phyloP scores from a whole-genome alignment of 2,797 vertebrate genomes.

The Falco naumanni region DNA sequence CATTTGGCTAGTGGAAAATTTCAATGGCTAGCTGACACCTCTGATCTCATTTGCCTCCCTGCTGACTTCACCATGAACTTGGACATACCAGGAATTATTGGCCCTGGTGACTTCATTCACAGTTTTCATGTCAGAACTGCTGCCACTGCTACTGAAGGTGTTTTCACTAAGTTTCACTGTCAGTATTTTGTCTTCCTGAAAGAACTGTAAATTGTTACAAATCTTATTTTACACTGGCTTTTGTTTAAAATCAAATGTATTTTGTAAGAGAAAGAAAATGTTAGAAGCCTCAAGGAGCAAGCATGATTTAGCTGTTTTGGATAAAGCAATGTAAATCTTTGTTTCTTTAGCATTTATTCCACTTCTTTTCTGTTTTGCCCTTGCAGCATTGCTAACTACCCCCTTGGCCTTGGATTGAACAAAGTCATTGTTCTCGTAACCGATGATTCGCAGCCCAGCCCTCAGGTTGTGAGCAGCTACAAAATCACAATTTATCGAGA shows the following conservation, averaged over 20 bases:
- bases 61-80: not conserved
- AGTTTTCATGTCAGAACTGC: not conserved
- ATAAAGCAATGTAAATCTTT: not conserved
- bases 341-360: not conserved
- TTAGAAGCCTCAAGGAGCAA: not conserved
- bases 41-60: not conserved
- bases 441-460: slow-evolving; percentile 68
- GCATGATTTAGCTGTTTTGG: not conserved
- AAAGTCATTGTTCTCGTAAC: slow-evolving; percentile 85
- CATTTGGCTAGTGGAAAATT: not conserved
- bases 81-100: not conserved
- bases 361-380: not conserved
- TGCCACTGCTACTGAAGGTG: not conserved
- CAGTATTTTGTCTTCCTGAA: not conserved
- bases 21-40: not conserved
- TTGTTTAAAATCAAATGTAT: not conserved
- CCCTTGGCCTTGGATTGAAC: slow-evolving; percentile 89
- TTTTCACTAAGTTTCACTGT: not conserved
- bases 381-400: slow-evolving; percentile 85
- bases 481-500: slow-evolving; percentile 88
- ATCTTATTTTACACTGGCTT: not conserved
- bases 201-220: not conserved
- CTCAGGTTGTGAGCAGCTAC: slow-evolving; percentile 84
- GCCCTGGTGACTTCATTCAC: not conserved
- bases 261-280: not conserved